Conservation (phyloP, 2,888 invertebrate genomes). For the Cyclophora punctaria region DNA sequence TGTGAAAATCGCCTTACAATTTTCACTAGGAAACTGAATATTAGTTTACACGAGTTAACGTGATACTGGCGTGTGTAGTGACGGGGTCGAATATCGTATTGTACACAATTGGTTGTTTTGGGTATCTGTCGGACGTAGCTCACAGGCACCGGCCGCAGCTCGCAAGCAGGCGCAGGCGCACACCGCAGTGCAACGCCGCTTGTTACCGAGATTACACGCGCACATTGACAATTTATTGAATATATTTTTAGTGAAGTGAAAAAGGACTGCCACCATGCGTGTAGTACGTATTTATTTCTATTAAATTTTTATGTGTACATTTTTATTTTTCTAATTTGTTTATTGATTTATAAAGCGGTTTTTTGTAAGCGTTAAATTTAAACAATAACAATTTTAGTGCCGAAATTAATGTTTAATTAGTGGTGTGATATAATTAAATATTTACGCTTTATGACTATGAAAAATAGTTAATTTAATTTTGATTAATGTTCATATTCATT, state of each 20-base stretch:
- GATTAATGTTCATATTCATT: too few species aligned
- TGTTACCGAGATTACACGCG: constrained; percentile 40
- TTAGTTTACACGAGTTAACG: background rate
- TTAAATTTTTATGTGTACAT: too few species aligned
- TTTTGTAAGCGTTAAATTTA: too few species aligned
- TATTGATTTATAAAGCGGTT: too few species aligned
- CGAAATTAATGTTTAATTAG: too few species aligned
- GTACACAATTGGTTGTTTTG: constrained; percentile 42
- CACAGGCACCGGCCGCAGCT: constrained; percentile 14
- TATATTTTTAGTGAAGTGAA: constrained; percentile 21
- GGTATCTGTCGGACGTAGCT: constrained; percentile 22
- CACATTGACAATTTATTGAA: constrained; percentile 16
- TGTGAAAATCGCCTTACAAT: too few species aligned
- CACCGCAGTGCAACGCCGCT: constrained; percentile 39
- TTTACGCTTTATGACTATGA: too few species aligned
- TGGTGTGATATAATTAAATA: too few species aligned
- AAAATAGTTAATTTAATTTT: too few species aligned
- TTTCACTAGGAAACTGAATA: background rate
- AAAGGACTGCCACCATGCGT: constrained; percentile 46
- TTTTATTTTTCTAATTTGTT: too few species aligned
- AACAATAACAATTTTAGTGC: too few species aligned
- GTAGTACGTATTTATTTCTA: constrained; percentile 41
- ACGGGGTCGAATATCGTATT: constrained; percentile 25
- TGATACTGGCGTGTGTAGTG: background rate
- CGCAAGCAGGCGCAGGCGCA: constrained; percentile 22